These are phyloP conservation scores for Solen grandis DNA, from an alignment of 1,140 invertebrate species.

Conservation along the genomic window DNA sequence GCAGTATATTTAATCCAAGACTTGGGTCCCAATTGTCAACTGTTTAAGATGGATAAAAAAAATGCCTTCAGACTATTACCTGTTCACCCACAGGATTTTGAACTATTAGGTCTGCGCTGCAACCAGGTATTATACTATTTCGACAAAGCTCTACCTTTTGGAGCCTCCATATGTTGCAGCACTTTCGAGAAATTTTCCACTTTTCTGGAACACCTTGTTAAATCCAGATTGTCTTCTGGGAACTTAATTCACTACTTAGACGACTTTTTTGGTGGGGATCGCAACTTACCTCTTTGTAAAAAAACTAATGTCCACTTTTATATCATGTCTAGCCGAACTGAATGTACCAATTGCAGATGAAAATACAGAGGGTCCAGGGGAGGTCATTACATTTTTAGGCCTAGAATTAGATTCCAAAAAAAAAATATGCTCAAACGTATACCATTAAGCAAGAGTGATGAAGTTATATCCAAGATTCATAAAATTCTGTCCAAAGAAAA, in stretches of 20 bases:
- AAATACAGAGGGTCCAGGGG: too few relatives aligned
- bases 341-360: too few relatives aligned
- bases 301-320: neutral
- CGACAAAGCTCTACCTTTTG: slow-evolving; percentile 36
- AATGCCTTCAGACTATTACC: slow-evolving; percentile 16
- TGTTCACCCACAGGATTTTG: too few relatives aligned
- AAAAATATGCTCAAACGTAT: neutral
- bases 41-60: too few relatives aligned
- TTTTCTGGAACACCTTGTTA: slow-evolving; percentile 38
- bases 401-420: slow-evolving; percentile 6
- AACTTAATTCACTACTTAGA: slow-evolving; percentile 29
- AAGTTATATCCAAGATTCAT: neutral
- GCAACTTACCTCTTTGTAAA: neutral
- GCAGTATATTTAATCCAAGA: slow-evolving; percentile 15
- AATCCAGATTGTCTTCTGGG: too few relatives aligned
- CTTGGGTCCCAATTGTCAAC: slow-evolving; percentile 6
- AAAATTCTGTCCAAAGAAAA: neutral
- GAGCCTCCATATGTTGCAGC: slow-evolving; percentile 31
- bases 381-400: neutral
- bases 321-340: too few relatives aligned
- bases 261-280: too few relatives aligned
- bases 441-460: neutral
- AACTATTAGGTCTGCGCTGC: too few relatives aligned
- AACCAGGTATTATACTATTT: too few relatives aligned
- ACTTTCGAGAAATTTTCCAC: slow-evolving; percentile 26